These are phyloP conservation scores for Ophion ventricosus DNA, from an alignment of 2,888 invertebrate species.

Conservation along the genomic window DNA sequence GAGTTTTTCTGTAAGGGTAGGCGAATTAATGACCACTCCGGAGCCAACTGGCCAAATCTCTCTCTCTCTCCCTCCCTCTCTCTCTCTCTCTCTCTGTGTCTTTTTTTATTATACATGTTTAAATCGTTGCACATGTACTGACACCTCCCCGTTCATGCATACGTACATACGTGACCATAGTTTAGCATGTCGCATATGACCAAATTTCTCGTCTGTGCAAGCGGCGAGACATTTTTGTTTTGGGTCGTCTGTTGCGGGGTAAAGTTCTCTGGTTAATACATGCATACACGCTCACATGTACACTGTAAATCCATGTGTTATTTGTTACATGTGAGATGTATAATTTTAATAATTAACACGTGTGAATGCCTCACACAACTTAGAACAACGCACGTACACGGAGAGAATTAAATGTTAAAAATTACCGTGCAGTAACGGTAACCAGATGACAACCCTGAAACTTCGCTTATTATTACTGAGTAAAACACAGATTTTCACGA, in stretches of 20 bases:
- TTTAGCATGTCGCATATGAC: neutral
- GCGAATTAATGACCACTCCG: constrained; percentile 61
- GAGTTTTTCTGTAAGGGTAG: constrained; percentile 42
- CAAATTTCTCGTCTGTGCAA: constrained; percentile 49
- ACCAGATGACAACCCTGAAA: too few species aligned
- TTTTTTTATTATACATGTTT: neutral
- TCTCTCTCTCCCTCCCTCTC: constrained; percentile 12
- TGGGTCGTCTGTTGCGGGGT: constrained; percentile 49
- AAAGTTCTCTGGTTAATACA: constrained; percentile 41
- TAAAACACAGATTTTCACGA: too few species aligned
- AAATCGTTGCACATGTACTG: constrained; percentile 3
- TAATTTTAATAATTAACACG: too few species aligned
- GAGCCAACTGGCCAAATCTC: constrained; percentile 43
- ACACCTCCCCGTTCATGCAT: constrained; percentile 12
- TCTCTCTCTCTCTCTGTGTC: constrained; percentile 2
- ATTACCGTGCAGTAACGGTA: too few species aligned
- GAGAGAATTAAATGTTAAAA: too few species aligned
- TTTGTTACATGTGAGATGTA: too few species aligned
- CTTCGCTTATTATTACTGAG: too few species aligned
- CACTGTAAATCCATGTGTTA: constrained; percentile 16
- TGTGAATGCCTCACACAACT: too few species aligned
- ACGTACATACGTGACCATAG: neutral
- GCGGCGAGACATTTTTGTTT: constrained; percentile 66
- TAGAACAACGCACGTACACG: too few species aligned
- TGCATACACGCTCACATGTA: neutral